Evolutionary conservation across 2,888 invertebrate species (phyloP).

Genomic region (Cerastoderma edule): DNA sequence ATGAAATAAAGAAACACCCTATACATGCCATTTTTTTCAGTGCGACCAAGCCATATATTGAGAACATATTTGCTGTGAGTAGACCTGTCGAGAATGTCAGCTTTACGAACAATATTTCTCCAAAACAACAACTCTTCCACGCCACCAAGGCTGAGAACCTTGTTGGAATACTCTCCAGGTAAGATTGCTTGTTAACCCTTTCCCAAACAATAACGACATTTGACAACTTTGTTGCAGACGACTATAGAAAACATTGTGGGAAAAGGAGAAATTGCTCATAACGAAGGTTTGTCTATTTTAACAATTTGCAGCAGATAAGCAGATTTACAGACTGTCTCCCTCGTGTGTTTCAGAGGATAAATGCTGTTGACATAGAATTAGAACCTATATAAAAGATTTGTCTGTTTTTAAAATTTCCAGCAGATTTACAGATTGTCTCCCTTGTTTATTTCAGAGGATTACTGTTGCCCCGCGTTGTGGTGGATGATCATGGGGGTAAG

Average conservation of each 20-base stretch:
- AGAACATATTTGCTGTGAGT: slow-evolving; percentile 73
- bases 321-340: neutral
- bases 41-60: slow-evolving; percentile 48
- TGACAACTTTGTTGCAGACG: too few relatives aligned
- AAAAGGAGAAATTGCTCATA: neutral
- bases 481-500: slow-evolving; percentile 81
- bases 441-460: slow-evolving; percentile 74
- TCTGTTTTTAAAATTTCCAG: neutral
- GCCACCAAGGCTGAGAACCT: slow-evolving; percentile 79
- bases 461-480: slow-evolving; percentile 81
- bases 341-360: slow-evolving; percentile 75
- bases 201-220: too few relatives aligned
- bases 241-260: too few relatives aligned
- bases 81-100: slow-evolving; percentile 74
- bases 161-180: slow-evolving; percentile 83
- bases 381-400: neutral
- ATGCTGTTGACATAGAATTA: slow-evolving; percentile 57
- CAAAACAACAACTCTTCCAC: slow-evolving; percentile 77
- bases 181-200: too few relatives aligned
- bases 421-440: neutral
- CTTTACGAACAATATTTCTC: slow-evolving; percentile 68
- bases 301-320: neutral
- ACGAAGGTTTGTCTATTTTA: neutral
- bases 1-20: too few relatives aligned
- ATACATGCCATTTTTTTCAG: slow-evolving; percentile 49